A percentile compares a stretch with the other conserved stretches of the same genome.
Evolutionary conservation across 2,888 invertebrate genomes (phyloP).

Genomic region (Ormyrus pomaceus): DNA sequence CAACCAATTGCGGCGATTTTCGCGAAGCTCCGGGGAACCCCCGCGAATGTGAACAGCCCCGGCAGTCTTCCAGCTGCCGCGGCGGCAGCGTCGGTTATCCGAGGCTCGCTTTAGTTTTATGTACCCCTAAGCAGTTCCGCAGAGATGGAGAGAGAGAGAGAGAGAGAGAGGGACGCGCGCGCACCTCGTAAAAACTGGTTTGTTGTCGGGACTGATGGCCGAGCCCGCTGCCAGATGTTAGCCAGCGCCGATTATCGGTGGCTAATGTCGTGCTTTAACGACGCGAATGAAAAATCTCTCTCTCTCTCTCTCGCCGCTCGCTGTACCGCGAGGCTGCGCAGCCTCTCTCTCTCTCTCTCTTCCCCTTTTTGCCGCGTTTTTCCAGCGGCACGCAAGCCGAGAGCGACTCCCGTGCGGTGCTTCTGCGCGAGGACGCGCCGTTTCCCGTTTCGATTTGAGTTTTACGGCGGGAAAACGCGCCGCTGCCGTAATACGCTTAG

Average conservation of each 20-base stretch:
- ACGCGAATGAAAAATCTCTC: not conserved
- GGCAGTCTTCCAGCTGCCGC: not conserved
- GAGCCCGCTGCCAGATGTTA: not conserved
- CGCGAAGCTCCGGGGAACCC: too few relatives aligned
- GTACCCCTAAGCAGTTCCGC: not conserved
- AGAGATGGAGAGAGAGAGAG: too few relatives aligned
- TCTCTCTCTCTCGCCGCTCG: not conserved
- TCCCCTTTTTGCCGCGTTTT: not conserved
- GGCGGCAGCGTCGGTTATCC: not conserved
- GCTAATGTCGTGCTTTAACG: conserved; percentile 4
- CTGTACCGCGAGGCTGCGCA: not conserved
- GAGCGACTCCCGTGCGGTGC: too few relatives aligned
- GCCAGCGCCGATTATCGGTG: conserved; percentile 1
- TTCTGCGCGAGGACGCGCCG: too few relatives aligned
- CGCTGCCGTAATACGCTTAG: too few relatives aligned
- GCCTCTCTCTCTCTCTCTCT: not conserved
- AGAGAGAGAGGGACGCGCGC: not conserved
- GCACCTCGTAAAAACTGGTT: conserved; percentile 49
- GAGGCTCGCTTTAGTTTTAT: not conserved
- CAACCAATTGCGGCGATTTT: too few relatives aligned
- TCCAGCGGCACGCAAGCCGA: too few relatives aligned
- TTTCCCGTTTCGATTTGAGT: too few relatives aligned
- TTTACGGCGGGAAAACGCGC: too few relatives aligned
- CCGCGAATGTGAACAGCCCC: not conserved
- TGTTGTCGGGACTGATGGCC: conserved; percentile 16